Evolutionary conservation across 2,797 vertebrate species (phyloP), one percentile per base, ranked within the genome.

Genomic region (Pygocentrus nattereri): DNA sequence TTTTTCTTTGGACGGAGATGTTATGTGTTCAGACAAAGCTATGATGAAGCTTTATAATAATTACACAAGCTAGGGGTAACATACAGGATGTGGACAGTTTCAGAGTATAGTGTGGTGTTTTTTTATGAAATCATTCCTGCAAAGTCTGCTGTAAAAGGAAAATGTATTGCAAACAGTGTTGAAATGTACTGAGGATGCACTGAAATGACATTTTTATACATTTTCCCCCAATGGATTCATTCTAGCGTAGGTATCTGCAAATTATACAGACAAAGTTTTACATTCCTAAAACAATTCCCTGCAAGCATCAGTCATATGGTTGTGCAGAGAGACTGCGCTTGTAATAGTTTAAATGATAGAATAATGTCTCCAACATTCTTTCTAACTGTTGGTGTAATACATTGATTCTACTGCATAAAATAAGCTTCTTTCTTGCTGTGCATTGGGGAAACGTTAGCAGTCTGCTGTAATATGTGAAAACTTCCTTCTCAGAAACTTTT

Each of bases 391-490:
- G 12, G 67, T 19, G 25, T 71, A 71, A 70, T 25, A 25, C 27
- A 38, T 38, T 30, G 25, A 52, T 52, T 71, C 23, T 31, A 21
- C 25, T 27, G 25, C 25, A 52, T 30, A 47, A 69, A 18, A 50
- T 18, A 70, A 27, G 23, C 1, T 5, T 27, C 19, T 49, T 30
- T 49, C n/a, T 8, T 21, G 5, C 15, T 64, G 62, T 31, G 47
- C 10, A 27, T n/a, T 52, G 69, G 69, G 49, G 47, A 71, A 19
- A 68, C n/a, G 61, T 30, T 64, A 31, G 23, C 5, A 23, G 38
- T 31, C 34, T 58, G 49, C 23, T 70, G 58, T 77, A 71, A 72
- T 67, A 77, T 47, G 54, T 18, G 62, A 31, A 34, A 64, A 21
- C 62, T 64, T 64, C 30, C 6, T 19, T 10, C 62, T 64, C 30